Evolutionary conservation across 2,797 vertebrate genomes (phyloP).

Genomic region (Pachyuromys duprasi): DNA sequence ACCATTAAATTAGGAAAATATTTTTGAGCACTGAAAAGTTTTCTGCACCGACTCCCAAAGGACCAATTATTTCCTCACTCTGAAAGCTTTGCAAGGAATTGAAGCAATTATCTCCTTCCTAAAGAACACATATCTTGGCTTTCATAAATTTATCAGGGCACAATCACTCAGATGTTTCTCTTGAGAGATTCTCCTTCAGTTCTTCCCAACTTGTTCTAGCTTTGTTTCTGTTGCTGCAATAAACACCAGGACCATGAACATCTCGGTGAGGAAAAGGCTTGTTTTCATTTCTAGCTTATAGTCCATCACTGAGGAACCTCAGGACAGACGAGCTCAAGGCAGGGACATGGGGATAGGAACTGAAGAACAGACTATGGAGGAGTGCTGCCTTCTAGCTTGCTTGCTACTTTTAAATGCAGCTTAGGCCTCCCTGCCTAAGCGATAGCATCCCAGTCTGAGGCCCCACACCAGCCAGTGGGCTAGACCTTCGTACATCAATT

Average conservation of each 20-base stretch:
- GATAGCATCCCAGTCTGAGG: neutral
- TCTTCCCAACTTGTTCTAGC: neutral
- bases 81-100: constrained; percentile 59
- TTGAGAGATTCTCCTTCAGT: neutral
- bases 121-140: neutral
- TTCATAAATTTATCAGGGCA: neutral
- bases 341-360: neutral
- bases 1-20: neutral
- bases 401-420: neutral
- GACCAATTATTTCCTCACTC: constrained; percentile 62
- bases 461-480: neutral
- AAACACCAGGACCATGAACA: neutral
- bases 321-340: neutral
- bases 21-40: constrained; percentile 10
- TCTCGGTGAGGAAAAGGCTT: neutral
- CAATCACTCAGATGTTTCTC: neutral
- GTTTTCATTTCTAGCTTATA: neutral
- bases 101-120: constrained; percentile 41
- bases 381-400: neutral
- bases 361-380: neutral
- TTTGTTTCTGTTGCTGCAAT: neutral
- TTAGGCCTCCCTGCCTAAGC: neutral
- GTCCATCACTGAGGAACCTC: neutral
- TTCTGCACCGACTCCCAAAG: constrained; percentile 6
- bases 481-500: neutral